Conservation (phyloP, 2,113 vertebrate species). For the Podarcis cretensis region DNA sequence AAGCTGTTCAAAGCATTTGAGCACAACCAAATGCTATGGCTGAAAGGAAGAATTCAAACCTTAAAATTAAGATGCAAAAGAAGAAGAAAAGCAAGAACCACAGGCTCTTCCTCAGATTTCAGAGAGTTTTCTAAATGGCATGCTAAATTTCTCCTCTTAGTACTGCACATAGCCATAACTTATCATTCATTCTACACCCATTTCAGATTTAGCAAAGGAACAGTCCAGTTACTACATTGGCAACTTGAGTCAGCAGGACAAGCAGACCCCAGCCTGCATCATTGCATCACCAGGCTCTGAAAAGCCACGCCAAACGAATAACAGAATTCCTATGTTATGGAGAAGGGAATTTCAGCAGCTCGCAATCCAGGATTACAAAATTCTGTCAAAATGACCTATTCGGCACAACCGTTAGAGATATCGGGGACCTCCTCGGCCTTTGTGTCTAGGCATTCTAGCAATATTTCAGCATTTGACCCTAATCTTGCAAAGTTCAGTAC, state of each 20-base stretch:
- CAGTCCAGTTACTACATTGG: background rate
- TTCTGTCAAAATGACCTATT: background rate
- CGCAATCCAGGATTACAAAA: background rate
- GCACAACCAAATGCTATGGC: slow-evolving; percentile 11
- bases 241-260: background rate
- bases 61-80: slow-evolving; percentile 38
- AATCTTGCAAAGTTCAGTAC: background rate
- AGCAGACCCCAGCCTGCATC: background rate
- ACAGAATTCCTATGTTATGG: background rate
- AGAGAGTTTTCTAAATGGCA: slow-evolving; percentile 31
- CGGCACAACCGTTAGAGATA: background rate
- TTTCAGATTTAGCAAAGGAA: background rate
- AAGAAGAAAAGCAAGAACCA: fast-evolving
- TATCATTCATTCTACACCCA: background rate
- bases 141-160: background rate
- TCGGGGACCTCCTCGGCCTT: background rate
- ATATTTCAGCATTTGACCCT: background rate
- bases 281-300: background rate
- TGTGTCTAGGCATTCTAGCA: background rate
- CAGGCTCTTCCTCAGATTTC: slow-evolving; percentile 15
- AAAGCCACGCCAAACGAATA: background rate
- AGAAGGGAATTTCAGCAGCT: background rate
- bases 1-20: slow-evolving; percentile 33
- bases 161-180: background rate
- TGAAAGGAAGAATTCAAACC: slow-evolving; percentile 34